Base-by-base conservation (phyloP, 2,113 vertebrate genomes). In the Paratilapia polleni region DNA sequence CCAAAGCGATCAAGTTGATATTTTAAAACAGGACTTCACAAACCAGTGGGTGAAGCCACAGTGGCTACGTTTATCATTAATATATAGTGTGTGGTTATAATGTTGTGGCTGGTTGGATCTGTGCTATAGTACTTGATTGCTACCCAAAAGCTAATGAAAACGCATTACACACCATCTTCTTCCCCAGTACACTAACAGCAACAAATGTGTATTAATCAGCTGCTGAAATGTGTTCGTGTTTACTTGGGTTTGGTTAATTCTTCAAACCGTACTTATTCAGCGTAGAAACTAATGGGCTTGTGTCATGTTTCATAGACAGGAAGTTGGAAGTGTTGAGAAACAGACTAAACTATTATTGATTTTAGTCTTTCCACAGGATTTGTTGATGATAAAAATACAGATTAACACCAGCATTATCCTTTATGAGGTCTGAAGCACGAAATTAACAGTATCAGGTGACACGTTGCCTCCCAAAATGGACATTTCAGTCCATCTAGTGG, bases 351-450 rank as follows among this genome's bases (percentile, higher is more conserved):
- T 52, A 31, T 19, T 52, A 52, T 7, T 73, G 66, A 4, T 52
- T n/a, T 73, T 31, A 31, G 41, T 52, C 17, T 12, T 17, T 31
- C 43, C 2, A 1, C 6, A 31, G 26, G 47, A 11, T 52, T 73
- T 54, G 68, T 73, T 73, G 28, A 73, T 5, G 6, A 73, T 73
- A 31, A 8, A 54, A 2, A 73, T 73, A 17, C 17, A 31, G 26
- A 73, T 31, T 52, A 73, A 73, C 68, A 73, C 24, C 68, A 52
- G 68, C 47, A 73, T 31, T 73, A 52, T 31, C 47, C 17, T 52
- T 52, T 73, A 73, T 73, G 68, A 73, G 47, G 26, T 31, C 17
- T 31, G 26, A 0, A 31, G 47, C 4, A 8, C 52, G 47, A 73
- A 52, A 28, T 73, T 26, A 15, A 73, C 47, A n/a, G 68, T 52